phyloP scores from a whole-genome alignment of 1,140 invertebrate genomes.

The Neuroterus valhalla region DNA sequence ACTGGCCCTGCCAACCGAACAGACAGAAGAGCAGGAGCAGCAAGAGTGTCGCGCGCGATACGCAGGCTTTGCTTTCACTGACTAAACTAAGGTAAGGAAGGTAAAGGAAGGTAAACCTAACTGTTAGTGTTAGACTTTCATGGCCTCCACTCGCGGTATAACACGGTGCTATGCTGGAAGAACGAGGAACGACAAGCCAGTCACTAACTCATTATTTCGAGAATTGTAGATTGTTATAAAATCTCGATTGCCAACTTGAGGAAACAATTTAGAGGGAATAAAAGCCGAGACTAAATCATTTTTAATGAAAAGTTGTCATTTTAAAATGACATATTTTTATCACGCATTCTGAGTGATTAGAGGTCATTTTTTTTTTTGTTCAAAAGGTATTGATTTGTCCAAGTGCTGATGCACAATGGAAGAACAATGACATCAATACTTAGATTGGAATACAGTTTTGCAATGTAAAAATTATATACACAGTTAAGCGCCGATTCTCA shows the following conservation, averaged over 20 bases:
- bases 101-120: too few relatives aligned
- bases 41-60: constrained; percentile 28
- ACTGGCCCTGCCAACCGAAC: neutral
- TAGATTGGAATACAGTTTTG: too few relatives aligned
- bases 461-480: too few relatives aligned
- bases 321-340: too few relatives aligned
- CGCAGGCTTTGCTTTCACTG: constrained; percentile 30
- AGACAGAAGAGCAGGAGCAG: constrained; percentile 15
- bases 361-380: too few relatives aligned
- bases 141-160: constrained; percentile 4
- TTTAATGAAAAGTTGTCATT: too few relatives aligned
- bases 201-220: constrained; percentile 25
- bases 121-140: constrained; percentile 15
- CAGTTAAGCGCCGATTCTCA: too few relatives aligned
- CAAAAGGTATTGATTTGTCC: too few relatives aligned
- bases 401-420: too few relatives aligned
- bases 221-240: constrained; percentile 2
- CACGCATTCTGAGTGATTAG: too few relatives aligned
- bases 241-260: neutral
- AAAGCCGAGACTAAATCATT: too few relatives aligned
- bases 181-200: neutral
- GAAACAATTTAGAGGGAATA: neutral
- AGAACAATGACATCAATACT: too few relatives aligned
- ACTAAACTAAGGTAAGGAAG: constrained; percentile 3
- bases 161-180: constrained; percentile 4